phyloP scores from a whole-genome alignment of 2,797 vertebrate species.

The Myiotriccus ornatus region DNA sequence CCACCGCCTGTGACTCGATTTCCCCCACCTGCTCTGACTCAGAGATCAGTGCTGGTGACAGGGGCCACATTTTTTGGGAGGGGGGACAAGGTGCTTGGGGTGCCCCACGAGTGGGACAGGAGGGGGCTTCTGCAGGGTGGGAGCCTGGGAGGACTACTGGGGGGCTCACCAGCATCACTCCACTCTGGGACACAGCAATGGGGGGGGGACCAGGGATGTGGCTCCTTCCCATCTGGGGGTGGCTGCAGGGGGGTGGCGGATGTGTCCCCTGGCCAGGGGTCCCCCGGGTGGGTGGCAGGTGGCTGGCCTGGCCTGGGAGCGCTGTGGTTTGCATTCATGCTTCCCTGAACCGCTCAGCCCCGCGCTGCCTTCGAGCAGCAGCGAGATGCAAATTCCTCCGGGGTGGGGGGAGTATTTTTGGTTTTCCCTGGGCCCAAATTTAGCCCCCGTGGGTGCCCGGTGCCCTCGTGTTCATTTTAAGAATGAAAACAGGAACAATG shows the following conservation, averaged over 20 bases:
- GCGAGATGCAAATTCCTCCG: conserved; percentile 59
- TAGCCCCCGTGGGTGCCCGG: conserved; percentile 9
- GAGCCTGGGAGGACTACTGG: fast-evolving
- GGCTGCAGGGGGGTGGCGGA: neutral
- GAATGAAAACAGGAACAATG: conserved; percentile 58
- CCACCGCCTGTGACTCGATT: neutral
- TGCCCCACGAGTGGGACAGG: fast-evolving
- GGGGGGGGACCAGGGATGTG: neutral
- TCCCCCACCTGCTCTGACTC: neutral
- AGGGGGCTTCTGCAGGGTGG: neutral
- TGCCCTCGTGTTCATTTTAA: neutral
- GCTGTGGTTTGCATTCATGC: neutral
- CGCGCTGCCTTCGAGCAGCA: conserved; percentile 1
- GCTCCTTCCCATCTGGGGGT: neutral
- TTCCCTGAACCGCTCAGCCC: neutral
- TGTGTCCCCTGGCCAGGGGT: neutral
- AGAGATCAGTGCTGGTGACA: neutral
- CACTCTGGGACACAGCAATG: fast-evolving
- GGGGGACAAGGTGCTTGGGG: neutral
- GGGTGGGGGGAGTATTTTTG: conserved; percentile 2
- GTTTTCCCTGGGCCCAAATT: conserved; percentile 36
- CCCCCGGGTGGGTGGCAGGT: neutral
- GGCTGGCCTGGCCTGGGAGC: neutral
- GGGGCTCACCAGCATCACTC: neutral
- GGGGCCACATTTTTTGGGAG: fast-evolving